Evolutionary conservation across 2,113 vertebrate species (phyloP).

Genomic region (Piliocolobus tephrosceles): DNA sequence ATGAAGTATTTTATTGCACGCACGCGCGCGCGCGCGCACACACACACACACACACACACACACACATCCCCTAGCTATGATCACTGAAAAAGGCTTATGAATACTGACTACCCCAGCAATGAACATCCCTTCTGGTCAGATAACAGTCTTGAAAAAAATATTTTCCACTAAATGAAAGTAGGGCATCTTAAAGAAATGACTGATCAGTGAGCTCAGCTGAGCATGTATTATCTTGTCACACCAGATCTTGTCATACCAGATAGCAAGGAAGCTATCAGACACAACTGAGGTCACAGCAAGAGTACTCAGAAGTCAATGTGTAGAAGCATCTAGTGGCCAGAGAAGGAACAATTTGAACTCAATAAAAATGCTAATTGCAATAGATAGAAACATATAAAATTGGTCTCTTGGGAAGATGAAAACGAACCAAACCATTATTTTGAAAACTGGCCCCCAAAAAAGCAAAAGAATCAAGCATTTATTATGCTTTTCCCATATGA

Average conservation of each 20-base stretch:
- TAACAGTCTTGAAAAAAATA: background rate
- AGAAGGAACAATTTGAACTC: background rate
- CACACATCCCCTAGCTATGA: background rate
- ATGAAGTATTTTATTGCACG: background rate
- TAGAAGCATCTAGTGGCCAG: background rate
- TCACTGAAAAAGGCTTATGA: background rate
- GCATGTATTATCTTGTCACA: background rate
- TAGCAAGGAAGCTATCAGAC: background rate
- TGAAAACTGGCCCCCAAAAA: background rate
- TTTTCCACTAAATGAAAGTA: background rate
- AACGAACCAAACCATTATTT: background rate
- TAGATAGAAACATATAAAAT: background rate
- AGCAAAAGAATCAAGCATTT: background rate
- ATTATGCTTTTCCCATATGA: background rate
- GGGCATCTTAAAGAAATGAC: background rate
- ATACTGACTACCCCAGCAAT: background rate
- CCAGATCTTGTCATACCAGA: background rate
- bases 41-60: background rate
- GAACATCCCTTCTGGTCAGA: background rate
- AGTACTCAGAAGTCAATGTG: background rate
- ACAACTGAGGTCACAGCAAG: background rate
- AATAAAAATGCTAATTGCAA: background rate
- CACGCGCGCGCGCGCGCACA: background rate
- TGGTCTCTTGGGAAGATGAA: background rate
- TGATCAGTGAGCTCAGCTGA: background rate